Percentiles rank a stretch among this genome's conserved stretches.
Evolutionary conservation across 2,113 vertebrate genomes (phyloP).

Genomic region (Eudorcas thomsonii): DNA sequence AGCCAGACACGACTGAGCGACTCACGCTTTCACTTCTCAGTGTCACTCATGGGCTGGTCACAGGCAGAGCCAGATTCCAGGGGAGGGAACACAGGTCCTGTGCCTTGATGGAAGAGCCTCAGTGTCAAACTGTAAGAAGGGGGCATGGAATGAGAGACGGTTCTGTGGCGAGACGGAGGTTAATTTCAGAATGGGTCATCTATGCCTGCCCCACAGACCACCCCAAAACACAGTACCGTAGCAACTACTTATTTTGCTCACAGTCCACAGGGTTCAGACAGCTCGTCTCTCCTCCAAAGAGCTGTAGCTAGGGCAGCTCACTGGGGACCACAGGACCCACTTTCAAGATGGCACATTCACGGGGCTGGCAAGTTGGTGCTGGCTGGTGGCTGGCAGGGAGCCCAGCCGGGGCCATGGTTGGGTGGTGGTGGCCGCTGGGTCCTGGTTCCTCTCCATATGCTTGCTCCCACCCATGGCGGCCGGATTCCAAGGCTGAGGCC

Average conservation of each 20-base stretch:
- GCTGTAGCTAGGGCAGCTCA: background rate
- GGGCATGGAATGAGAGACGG: background rate
- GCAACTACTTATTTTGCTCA: background rate
- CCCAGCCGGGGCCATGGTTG: too few species aligned
- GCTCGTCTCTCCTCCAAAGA: background rate
- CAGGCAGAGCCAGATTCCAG: background rate
- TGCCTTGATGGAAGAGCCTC: background rate
- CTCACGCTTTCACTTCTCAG: background rate
- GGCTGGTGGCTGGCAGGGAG: background rate
- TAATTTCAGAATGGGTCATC: too few species aligned
- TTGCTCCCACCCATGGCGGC: background rate
- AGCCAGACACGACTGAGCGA: rapidly evolving
- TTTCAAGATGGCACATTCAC: background rate
- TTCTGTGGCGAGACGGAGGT: background rate
- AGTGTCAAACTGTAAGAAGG: background rate
- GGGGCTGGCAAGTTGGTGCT: background rate
- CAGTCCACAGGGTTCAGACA: too few species aligned
- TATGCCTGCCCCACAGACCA: background rate
- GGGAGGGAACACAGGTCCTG: too few species aligned
- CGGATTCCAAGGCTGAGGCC: too few species aligned
- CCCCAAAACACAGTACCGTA: too few species aligned
- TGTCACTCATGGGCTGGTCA: background rate
- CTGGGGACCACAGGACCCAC: too few species aligned
- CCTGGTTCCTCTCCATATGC: background rate
- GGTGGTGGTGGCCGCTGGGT: background rate